Evolutionary conservation across 2,888 invertebrate genomes (phyloP).

Genomic region (Silvanus unidentatus): DNA sequence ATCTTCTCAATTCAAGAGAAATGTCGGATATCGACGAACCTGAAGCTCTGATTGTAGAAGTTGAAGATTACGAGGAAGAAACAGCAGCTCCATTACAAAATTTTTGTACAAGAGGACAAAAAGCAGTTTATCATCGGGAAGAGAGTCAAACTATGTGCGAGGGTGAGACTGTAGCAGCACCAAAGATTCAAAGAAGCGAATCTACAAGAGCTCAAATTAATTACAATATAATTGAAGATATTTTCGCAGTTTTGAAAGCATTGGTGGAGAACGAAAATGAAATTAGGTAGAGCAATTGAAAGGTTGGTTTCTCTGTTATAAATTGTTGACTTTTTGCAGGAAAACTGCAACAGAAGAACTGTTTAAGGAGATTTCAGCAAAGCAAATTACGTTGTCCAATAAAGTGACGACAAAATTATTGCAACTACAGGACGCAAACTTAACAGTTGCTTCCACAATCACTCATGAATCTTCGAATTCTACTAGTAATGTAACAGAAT

Average conservation of each 20-base stretch:
- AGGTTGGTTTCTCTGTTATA: too few relatives aligned
- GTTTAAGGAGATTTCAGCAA: slow-evolving; percentile 35
- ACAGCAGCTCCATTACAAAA: slow-evolving; percentile 68
- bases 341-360: too few relatives aligned
- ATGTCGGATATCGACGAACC: slow-evolving; percentile 49
- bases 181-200: slow-evolving; percentile 40
- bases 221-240: slow-evolving; percentile 49
- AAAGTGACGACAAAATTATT: slow-evolving; percentile 42
- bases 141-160: slow-evolving; percentile 53
- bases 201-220: slow-evolving; percentile 44
- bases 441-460: slow-evolving; percentile 30
- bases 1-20: slow-evolving; percentile 22
- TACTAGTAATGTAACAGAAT: slow-evolving; percentile 29
- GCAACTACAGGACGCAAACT: slow-evolving; percentile 44
- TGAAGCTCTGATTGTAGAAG: slow-evolving; percentile 72
- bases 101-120: slow-evolving; percentile 64
- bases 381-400: slow-evolving; percentile 42
- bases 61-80: slow-evolving; percentile 74
- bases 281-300: slow-evolving; percentile 35
- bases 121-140: slow-evolving; percentile 65
- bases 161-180: slow-evolving; percentile 39
- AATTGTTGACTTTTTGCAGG: too few relatives aligned
- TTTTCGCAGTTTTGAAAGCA: slow-evolving; percentile 44
- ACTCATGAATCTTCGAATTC: slow-evolving; percentile 26
- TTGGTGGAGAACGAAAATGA: slow-evolving; percentile 46